A percentile compares a stretch with the other conserved stretches of the same genome.
Evolutionary conservation across 2,888 invertebrate species (phyloP).

Genomic region (Serripes groenlandicus): DNA sequence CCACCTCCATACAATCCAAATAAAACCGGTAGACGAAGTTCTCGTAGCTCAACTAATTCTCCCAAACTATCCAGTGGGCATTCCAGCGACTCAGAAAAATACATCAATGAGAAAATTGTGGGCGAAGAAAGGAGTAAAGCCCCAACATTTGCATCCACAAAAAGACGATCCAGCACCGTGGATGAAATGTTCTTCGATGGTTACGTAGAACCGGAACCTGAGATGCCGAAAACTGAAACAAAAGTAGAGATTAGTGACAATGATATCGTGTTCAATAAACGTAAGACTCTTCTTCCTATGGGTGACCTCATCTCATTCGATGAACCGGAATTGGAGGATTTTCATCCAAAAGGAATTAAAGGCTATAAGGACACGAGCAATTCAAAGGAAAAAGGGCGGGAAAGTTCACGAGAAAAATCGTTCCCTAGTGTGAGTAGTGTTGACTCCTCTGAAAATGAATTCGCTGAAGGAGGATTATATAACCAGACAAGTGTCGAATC

Average conservation of each 20-base stretch:
- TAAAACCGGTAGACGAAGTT: slow-evolving; percentile 48
- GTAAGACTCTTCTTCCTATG: slow-evolving; percentile 74
- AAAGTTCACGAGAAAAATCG: slow-evolving; percentile 56
- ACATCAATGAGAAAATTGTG: slow-evolving; percentile 39
- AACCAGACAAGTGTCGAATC: slow-evolving; percentile 79
- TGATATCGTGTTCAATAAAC: slow-evolving; percentile 47
- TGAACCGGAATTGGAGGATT: slow-evolving; percentile 67
- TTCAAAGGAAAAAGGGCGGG: slow-evolving; percentile 33
- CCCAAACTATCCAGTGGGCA: slow-evolving; percentile 61
- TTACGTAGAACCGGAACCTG: slow-evolving; percentile 74
- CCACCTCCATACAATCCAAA: slow-evolving; percentile 65
- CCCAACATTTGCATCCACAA: slow-evolving; percentile 74
- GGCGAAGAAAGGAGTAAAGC: slow-evolving; percentile 60
- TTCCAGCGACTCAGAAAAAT: slow-evolving; percentile 66
- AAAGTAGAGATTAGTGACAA: slow-evolving; percentile 15
- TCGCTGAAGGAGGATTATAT: slow-evolving; percentile 49
- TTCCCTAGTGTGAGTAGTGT: slow-evolving; percentile 74
- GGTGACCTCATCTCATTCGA: slow-evolving; percentile 82
- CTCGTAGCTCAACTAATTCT: slow-evolving; percentile 51
- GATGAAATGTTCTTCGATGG: slow-evolving; percentile 84
- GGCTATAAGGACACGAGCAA: slow-evolving; percentile 28
- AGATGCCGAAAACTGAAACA: slow-evolving; percentile 45
- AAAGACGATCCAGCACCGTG: slow-evolving; percentile 81
- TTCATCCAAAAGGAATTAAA: slow-evolving; percentile 56
- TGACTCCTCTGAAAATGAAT: slow-evolving; percentile 71